Base-by-base conservation (phyloP, 2,113 vertebrate species). In the Rynchops niger region DNA sequence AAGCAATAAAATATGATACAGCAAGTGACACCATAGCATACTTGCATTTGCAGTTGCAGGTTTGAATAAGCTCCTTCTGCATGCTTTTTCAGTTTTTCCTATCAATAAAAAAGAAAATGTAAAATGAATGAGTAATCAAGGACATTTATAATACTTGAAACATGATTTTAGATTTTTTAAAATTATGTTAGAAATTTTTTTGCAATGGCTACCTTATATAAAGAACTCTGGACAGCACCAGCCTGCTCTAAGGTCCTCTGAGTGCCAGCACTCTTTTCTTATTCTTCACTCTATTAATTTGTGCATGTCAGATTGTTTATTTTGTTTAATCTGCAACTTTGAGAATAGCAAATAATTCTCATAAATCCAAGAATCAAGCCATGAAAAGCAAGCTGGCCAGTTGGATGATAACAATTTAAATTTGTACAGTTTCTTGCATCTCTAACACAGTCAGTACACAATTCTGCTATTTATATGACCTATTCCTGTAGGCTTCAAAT, bases 331-430 rank as follows among this genome's bases (percentile, higher is more conserved):
- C 89, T 95, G 42, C 59, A 97, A 89, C 74, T 94, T 69, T 29
- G 86, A 96, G 84, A 93, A 85, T 63, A 93, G 61, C 82, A 97
- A 96, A 80, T 95, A 91, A 61, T n/a, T 96, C 84, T 70, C 55
- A 32, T 29, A 88, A 88, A 49, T 88, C 21, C 77, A 93, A 93
- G 78, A 95, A 52, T 82, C 56, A 55, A 91, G 42, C 55, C 55
- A 92, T 90, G 87, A 97, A 96, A 97, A 81, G 50, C 61, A 96
- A 84, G 53, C 66, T 96, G 72, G 36, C 62, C 94, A 97, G 55
- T 49, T 36, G 70, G 81, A 93, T 93, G 23, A 79, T n/a, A 96
- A 72, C 59, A 95, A 88, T 81, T 96, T 95, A 91, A 38, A 96
- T 59, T 89, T 93, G 13, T 86, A 80, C 14, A 18, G 43, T 92